Conservation (phyloP, 2,113 vertebrate species). For the Odobenus rosmarus region DNA sequence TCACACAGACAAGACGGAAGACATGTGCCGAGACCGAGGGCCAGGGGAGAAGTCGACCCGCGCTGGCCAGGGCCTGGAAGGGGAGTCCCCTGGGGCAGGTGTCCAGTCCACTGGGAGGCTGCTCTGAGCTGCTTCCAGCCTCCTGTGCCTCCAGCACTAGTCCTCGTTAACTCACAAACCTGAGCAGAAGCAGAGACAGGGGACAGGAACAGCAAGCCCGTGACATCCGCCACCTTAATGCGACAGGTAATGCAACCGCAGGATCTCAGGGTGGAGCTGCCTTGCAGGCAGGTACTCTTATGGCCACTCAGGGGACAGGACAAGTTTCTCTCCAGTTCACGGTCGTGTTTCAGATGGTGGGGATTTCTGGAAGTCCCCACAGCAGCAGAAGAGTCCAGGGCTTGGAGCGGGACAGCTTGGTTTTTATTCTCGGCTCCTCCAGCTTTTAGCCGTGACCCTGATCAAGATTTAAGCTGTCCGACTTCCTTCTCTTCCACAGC, state of each 20-base stretch:
- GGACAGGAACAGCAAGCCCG: background rate
- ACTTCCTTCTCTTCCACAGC: background rate
- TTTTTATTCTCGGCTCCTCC: background rate
- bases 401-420: rapidly evolving
- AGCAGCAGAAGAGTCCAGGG: rapidly evolving
- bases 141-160: rapidly evolving
- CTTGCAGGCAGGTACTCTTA: rapidly evolving
- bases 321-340: rapidly evolving
- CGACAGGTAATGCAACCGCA: too few species aligned
- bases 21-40: rapidly evolving
- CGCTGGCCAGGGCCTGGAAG: rapidly evolving
- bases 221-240: background rate
- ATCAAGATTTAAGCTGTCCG: rapidly evolving
- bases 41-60: rapidly evolving
- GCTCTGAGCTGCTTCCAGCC: background rate
- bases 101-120: rapidly evolving
- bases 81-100: rapidly evolving
- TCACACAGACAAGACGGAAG: background rate
- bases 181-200: too few species aligned
- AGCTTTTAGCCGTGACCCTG: background rate
- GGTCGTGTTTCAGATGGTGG: rapidly evolving
- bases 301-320: background rate
- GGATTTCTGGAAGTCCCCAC: background rate
- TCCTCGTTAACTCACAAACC: rapidly evolving
- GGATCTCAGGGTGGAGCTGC: background rate